phyloP scores from a whole-genome alignment of 1,140 invertebrate species.

The Lucilia cuprina region DNA sequence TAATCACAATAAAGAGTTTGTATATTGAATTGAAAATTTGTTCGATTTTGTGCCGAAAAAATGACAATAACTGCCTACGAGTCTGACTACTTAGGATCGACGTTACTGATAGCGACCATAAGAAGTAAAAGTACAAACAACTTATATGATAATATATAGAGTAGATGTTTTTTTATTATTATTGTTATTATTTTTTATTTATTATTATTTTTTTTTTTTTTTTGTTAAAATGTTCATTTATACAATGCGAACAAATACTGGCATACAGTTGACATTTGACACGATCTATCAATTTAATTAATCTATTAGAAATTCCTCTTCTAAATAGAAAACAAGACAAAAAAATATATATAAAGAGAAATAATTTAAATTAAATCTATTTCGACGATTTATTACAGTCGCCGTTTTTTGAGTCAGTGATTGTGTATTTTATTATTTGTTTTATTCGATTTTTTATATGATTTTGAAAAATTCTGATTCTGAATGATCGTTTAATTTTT shows the following conservation, averaged over 20 bases:
- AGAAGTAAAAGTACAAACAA: background rate
- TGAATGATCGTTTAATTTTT: conserved; percentile 14
- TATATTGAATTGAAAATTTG: background rate
- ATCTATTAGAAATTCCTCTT: conserved; percentile 35
- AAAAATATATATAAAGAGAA: background rate
- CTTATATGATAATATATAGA: background rate
- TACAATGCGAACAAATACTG: conserved; percentile 6
- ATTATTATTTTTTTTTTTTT: background rate
- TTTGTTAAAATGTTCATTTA: background rate
- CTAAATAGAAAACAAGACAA: background rate
- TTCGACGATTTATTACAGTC: conserved; percentile 13
- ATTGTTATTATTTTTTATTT: background rate
- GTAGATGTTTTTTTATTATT: background rate
- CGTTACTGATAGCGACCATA: background rate
- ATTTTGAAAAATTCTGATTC: conserved; percentile 16
- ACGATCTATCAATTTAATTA: conserved; percentile 32
- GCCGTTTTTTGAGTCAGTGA: background rate
- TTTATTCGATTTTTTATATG: conserved; percentile 22
- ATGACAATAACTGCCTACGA: background rate
- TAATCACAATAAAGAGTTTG: background rate
- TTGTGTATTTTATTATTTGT: conserved; percentile 10
- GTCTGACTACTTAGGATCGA: background rate
- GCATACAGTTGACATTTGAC: conserved; percentile 37
- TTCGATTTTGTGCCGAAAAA: background rate
- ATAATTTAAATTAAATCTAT: conserved; percentile 13